Conservation (phyloP, 2,888 invertebrate species). For the Phragmatobia fuliginosa region DNA sequence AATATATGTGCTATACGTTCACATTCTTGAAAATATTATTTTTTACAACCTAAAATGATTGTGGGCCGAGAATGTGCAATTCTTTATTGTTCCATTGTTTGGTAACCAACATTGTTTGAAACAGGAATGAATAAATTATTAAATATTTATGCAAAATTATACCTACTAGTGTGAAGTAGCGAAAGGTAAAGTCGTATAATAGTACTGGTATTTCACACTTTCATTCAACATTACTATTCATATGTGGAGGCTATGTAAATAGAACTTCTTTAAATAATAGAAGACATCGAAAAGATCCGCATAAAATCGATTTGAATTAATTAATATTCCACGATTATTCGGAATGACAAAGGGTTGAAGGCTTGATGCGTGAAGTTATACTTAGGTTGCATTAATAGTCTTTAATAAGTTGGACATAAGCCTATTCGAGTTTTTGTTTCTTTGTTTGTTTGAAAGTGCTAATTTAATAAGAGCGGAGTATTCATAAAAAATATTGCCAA, state of each 20-base stretch:
- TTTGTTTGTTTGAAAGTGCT: too few relatives aligned
- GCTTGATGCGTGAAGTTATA: not conserved
- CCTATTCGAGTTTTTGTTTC: too few relatives aligned
- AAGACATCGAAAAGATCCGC: too few relatives aligned
- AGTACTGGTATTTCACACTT: slow-evolving; percentile 1
- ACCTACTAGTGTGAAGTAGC: not conserved
- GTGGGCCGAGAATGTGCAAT: not conserved
- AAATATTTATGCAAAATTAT: slow-evolving; percentile 10
- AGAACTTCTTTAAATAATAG: not conserved
- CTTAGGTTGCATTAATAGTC: too few relatives aligned
- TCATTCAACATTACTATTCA: not conserved
- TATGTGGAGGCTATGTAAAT: not conserved
- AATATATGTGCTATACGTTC: slow-evolving; percentile 14
- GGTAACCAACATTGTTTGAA: slow-evolving; percentile 11
- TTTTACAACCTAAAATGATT: not conserved
- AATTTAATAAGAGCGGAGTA: too few relatives aligned
- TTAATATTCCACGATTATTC: not conserved
- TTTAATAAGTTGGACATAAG: too few relatives aligned
- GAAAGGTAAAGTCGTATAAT: not conserved
- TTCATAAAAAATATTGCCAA: too few relatives aligned
- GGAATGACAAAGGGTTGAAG: not conserved
- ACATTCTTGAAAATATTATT: slow-evolving; percentile 7
- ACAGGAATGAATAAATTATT: slow-evolving; percentile 10
- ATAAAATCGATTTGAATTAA: not conserved
- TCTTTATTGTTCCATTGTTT: slow-evolving; percentile 13